Evolutionary conservation across 1,140 invertebrate species (phyloP).

Genomic region (Bombyx mori): DNA sequence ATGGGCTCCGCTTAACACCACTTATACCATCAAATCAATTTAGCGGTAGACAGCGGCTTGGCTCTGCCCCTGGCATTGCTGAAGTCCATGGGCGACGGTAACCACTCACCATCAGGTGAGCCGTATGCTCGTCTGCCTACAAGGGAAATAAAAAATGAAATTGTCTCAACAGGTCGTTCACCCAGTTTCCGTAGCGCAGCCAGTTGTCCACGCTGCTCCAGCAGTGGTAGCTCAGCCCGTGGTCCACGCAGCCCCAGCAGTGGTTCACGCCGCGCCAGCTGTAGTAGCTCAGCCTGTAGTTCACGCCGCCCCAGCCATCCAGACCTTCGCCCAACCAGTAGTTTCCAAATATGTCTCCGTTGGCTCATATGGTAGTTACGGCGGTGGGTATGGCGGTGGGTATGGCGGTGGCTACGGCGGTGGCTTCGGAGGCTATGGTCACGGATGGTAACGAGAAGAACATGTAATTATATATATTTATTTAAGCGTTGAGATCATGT

Average conservation of each 20-base stretch:
- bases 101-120: too few relatives aligned
- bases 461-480: slow-evolving; percentile 31
- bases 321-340: slow-evolving; percentile 26
- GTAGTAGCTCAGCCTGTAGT: slow-evolving; percentile 21
- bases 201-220: slow-evolving; percentile 34
- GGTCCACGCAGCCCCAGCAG: slow-evolving; percentile 19
- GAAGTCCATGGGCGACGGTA: too few relatives aligned
- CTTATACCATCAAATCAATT: too few relatives aligned
- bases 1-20: too few relatives aligned
- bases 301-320: slow-evolving; percentile 11
- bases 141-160: too few relatives aligned
- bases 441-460: slow-evolving; percentile 44
- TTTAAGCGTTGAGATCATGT: slow-evolving; percentile 52
- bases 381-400: slow-evolving; percentile 6
- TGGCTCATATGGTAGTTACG: slow-evolving; percentile 20
- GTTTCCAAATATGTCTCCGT: slow-evolving; percentile 30
- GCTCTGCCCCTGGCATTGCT: too few relatives aligned
- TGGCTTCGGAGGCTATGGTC: slow-evolving; percentile 23
- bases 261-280: slow-evolving; percentile 8
- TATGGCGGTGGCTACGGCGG: neutral
- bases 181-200: slow-evolving; percentile 26
- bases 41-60: too few relatives aligned
- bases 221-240: slow-evolving; percentile 18
- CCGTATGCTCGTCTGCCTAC: too few relatives aligned
- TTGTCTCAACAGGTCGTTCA: slow-evolving; percentile 32